Evolutionary conservation across 1,140 invertebrate species (phyloP).

Genomic region (Harpegnathos saltator): DNA sequence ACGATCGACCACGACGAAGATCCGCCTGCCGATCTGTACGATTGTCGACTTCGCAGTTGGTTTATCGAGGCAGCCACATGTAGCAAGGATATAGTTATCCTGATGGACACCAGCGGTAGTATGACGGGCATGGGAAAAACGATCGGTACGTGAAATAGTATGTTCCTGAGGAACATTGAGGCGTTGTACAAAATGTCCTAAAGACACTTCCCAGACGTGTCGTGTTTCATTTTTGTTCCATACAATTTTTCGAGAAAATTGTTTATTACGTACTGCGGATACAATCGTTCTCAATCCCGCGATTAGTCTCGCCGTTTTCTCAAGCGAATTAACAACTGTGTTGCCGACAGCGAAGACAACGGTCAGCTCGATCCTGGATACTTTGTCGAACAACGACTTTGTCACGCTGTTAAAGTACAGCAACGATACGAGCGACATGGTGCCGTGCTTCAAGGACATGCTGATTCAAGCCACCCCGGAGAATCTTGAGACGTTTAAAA

Average conservation of each 20-base stretch:
- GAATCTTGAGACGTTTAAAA: slow-evolving; percentile 93
- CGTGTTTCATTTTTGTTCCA: no score
- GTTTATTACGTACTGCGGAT: no score
- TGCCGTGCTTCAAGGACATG: slow-evolving; percentile 93
- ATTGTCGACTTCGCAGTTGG: slow-evolving; percentile 95
- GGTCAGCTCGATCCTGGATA: slow-evolving; percentile 95
- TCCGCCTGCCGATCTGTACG: slow-evolving; percentile 89
- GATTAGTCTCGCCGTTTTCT: not conserved
- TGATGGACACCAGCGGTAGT: slow-evolving; percentile 98
- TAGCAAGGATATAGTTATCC: slow-evolving; percentile 98
- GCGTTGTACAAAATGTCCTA: no score
- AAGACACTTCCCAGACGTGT: no score
- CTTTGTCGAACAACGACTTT: slow-evolving; percentile 99
- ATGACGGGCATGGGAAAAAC: slow-evolving; percentile 96
- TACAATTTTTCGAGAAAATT: no score
- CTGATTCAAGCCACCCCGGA: slow-evolving; percentile 97
- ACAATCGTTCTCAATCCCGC: no score
- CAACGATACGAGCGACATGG: slow-evolving; percentile 88
- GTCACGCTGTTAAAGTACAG: slow-evolving; percentile 96
- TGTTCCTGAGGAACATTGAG: not conserved
- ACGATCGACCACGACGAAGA: slow-evolving; percentile 79
- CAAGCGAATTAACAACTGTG: not conserved
- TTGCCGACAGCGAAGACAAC: slow-evolving; percentile 88
- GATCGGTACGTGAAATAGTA: slow-evolving; percentile 88
- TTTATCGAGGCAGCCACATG: slow-evolving; percentile 99